phyloP scores from a whole-genome alignment of 2,888 invertebrate genomes.

The Phragmatobia fuliginosa region DNA sequence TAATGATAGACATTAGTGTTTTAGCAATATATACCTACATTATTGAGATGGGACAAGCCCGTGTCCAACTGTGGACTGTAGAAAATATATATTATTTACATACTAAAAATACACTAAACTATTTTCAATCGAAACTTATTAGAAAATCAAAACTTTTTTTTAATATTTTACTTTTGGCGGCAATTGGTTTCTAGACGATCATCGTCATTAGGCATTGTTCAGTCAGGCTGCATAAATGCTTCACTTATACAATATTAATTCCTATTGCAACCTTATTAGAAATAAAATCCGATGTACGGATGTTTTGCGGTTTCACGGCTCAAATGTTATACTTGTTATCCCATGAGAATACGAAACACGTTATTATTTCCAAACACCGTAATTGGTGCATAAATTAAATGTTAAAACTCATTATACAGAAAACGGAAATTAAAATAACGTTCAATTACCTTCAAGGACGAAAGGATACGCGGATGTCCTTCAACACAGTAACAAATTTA shows the following conservation, averaged over 20 bases:
- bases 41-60: too few species aligned
- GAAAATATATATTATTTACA: too few species aligned
- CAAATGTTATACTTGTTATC: slow-evolving; percentile 4
- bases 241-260: slow-evolving; percentile 4
- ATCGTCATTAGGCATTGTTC: slow-evolving; percentile 21
- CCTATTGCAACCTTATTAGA: slow-evolving; percentile 8
- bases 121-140: neutral
- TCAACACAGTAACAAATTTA: slow-evolving; percentile 29
- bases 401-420: slow-evolving; percentile 28
- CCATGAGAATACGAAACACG: slow-evolving; percentile 22
- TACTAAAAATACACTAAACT: neutral
- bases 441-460: slow-evolving; percentile 52
- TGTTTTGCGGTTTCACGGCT: neutral
- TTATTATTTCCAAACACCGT: slow-evolving; percentile 41
- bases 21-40: too few species aligned
- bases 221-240: neutral
- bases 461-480: slow-evolving; percentile 35
- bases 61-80: too few species aligned
- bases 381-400: slow-evolving; percentile 53
- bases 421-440: slow-evolving; percentile 28
- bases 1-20: too few species aligned
- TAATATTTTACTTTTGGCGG: slow-evolving; percentile 30
- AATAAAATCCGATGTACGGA: neutral
- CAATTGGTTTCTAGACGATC: slow-evolving; percentile 22
- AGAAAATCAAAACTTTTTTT: neutral